phyloP scores from a whole-genome alignment of 2,113 vertebrate genomes.

The Nannobrachium achirus region DNA sequence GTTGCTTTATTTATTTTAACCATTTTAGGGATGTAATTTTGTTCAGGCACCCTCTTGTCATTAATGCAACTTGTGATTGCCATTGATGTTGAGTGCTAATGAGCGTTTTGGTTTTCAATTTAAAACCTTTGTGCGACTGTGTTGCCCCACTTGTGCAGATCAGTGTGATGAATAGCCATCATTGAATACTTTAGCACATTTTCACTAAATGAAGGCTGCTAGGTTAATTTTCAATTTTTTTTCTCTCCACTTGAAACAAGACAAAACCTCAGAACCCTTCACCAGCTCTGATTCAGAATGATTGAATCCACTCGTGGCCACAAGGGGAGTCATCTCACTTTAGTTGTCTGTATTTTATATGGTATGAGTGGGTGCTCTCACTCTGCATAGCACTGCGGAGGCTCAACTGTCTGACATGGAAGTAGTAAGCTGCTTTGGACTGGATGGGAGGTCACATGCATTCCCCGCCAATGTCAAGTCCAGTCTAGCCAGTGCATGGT shows the following conservation, averaged over 20 bases:
- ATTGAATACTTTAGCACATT: conserved; percentile 76
- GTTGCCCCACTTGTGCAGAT: conserved; percentile 73
- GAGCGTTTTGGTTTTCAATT: conserved; percentile 80
- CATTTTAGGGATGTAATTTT: conserved; percentile 56
- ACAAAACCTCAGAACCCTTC: conserved; percentile 74
- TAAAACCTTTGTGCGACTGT: conserved; percentile 76
- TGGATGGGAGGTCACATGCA: conserved; percentile 7
- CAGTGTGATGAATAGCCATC: conserved; percentile 77
- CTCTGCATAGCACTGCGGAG: conserved; percentile 45
- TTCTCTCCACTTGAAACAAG: conserved; percentile 74
- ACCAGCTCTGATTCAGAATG: conserved; percentile 74
- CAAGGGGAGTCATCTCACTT: conserved; percentile 72
- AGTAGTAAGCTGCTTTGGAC: conserved; percentile 29
- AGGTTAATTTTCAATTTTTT: conserved; percentile 77
- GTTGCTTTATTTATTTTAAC: conserved; percentile 57
- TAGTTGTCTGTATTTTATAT: conserved; percentile 61
- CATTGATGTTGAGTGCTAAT: conserved; percentile 78
- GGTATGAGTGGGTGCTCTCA: conserved; percentile 43
- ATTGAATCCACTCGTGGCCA: conserved; percentile 75
- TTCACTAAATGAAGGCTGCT: conserved; percentile 74
- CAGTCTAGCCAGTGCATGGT: not conserved
- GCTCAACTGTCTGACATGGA: conserved; percentile 38
- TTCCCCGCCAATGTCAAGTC: conserved; percentile 30
- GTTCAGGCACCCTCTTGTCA: conserved; percentile 59
- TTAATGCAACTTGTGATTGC: conserved; percentile 79